Evolutionary conservation across 92 coral and sea anemone species (phyloP), one percentile per base, ranked within the genome.

Genomic region (Paragorgia papillata): DNA sequence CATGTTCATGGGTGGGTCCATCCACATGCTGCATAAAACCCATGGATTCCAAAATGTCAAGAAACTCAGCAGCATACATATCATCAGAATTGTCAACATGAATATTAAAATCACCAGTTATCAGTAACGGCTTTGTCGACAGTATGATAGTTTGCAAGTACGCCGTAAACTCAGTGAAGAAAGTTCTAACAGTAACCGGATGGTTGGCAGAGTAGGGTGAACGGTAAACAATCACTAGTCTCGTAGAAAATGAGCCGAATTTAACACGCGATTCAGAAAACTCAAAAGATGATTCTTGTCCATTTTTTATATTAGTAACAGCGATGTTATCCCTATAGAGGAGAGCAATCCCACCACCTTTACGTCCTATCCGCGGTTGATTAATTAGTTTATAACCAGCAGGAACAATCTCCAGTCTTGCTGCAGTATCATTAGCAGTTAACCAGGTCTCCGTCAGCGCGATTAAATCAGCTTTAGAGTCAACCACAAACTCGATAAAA

Each of bases 401-500:
- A 15, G 84, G 88, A 25, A 25, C 29, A 32, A 68, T 59, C 57
- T 84, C 80, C 15, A 31, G 17, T 53, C 63, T 77, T 20, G 63
- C 79, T 12, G 88, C 80, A 50, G 46, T 30, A 66, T 84, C 80
- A 31, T 68, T 17, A 3, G 25, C 66, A 14, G 75, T 57, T 10
- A 84, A 59, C 88, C 88, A 84, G 15, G 83, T 84, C 59, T 78
- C 84, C 12, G 86, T 73, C 49, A 82, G 17, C n/a, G 86, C 86
- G 28, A 82, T n/a, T 43, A 82, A 25, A 74, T 82, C 86, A 63
- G 80, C 68, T 41, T 69, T 69, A 77, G 41, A 29, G 9, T 29
- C 46, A 29, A 34, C 28, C 27, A 34, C 62, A 48, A 26, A 77
- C 39, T 64, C 58, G 41, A 77, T 39, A 50, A 63, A 77, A 61